Evolutionary conservation across 1,140 invertebrate species (phyloP), one percentile per base, ranked within the genome.

Genomic region (Helicoverpa zea): DNA sequence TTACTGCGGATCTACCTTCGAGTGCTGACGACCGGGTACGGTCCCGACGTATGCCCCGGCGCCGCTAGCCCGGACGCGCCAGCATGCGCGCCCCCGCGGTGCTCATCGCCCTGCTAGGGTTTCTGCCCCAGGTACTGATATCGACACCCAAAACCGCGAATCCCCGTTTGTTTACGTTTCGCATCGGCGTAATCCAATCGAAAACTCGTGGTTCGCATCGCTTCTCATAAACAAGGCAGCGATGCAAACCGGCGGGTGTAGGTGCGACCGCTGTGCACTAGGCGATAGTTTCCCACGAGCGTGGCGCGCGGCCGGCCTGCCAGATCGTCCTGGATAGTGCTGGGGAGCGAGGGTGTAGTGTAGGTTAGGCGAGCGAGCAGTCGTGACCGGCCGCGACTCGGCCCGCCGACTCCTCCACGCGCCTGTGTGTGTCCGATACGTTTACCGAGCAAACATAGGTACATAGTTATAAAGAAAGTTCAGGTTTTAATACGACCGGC

Each of bases 391-490:
- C 81, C 90, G 87, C 84, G 84, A 86, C 84, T 84, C 81, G 86
- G 86, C 86, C 81, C 84, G 81, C 80, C 83, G 84, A 80, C 76
- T 83, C 80, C 76, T 82, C 82, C 83, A 82, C 87, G 88, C 87
- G 90, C 83, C 81, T 91, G 92, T 92, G 89, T 90, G 90, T 91
- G 90, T 91, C 88, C 88, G 85, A 90, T 92, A 91, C 89, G 88
- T 92, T 92, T 93, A 86, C 92, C 88, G 87, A 92, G 89, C 91
- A 91, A 94, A 93, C 91, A 93, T 91, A 90, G 86, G 90, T 92
- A 88, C 92, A 90, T 93, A 92, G 91, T 94, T 94, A 91, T 92
- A 92, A 92, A 94, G 92, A 94, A 93, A 94, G 92, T 94, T 94
- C 93, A 94, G 91, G 93, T 94, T 94, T 92, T 92, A 93, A 91